Evolutionary conservation across 30 jellyfish, hydroid and myxozoan genomes (phyloP).

Genomic region (Aurelia coerulea): DNA sequence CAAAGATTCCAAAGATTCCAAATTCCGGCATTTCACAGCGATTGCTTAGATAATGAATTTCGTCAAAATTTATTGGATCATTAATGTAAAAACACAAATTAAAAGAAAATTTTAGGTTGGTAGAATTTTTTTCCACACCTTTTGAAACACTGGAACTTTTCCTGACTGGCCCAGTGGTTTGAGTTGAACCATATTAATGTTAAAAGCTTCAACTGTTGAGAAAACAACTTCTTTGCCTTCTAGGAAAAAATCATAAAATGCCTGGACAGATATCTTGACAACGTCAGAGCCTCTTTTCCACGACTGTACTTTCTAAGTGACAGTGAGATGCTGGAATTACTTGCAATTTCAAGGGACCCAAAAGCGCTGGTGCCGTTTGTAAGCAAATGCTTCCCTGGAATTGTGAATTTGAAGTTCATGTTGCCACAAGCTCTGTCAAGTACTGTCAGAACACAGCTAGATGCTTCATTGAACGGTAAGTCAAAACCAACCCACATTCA

Average conservation of each 20-base stretch:
- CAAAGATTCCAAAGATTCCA: too few relatives aligned
- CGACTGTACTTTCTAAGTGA: conserved; percentile 78
- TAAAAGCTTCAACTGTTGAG: too few relatives aligned
- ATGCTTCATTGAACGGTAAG: conserved; percentile 75
- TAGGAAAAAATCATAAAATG: conserved; percentile 65
- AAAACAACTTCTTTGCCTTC: too few relatives aligned
- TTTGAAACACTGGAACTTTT: too few relatives aligned
- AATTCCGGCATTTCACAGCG: too few relatives aligned
- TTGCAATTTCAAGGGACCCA: conserved; percentile 72
- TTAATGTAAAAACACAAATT: too few relatives aligned
- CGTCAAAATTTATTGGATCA: too few relatives aligned
- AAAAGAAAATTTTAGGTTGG: too few relatives aligned
- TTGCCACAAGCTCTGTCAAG: conserved; percentile 66
- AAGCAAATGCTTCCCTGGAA: conserved; percentile 80
- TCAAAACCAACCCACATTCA: neutral
- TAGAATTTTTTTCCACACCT: too few relatives aligned
- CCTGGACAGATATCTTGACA: conserved; percentile 58
- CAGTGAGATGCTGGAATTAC: conserved; percentile 77
- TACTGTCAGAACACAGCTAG: conserved; percentile 56
- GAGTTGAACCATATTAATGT: too few relatives aligned
- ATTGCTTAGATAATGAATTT: too few relatives aligned
- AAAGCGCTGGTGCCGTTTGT: conserved; percentile 75
- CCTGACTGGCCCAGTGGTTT: too few relatives aligned
- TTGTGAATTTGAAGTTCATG: conserved; percentile 65
- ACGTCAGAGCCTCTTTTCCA: conserved; percentile 67